Percentiles rank a stretch among this genome's conserved stretches.
These are phyloP conservation scores for Zaprionus vittiger DNA, from an alignment of 1,140 invertebrate genomes.

Conservation along the genomic window DNA sequence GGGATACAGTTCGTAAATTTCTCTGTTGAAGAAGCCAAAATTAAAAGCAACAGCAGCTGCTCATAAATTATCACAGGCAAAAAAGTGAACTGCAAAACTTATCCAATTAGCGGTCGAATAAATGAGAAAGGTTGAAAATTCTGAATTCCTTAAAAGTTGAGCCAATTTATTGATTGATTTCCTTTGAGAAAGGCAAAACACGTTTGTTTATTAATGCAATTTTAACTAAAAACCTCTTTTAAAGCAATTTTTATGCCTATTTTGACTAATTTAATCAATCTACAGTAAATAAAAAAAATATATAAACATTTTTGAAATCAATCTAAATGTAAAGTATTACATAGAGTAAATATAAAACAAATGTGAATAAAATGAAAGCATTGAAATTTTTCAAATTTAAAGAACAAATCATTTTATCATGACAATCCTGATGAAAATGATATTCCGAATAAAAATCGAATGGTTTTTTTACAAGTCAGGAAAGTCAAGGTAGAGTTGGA, in stretches of 20 bases:
- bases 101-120: neutral
- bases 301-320: too few relatives aligned
- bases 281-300: too few relatives aligned
- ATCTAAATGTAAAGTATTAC: neutral
- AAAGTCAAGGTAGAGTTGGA: too few relatives aligned
- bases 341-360: neutral
- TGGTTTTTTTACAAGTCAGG: too few relatives aligned
- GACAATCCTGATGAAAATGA: too few relatives aligned
- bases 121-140: neutral
- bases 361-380: too few relatives aligned
- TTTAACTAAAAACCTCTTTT: neutral
- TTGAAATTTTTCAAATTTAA: too few relatives aligned
- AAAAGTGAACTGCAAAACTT: slow-evolving; percentile 13
- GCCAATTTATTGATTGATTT: neutral
- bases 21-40: neutral
- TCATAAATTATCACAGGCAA: slow-evolving; percentile 9
- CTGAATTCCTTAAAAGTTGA: neutral
- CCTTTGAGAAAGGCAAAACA: neutral
- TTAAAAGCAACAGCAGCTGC: slow-evolving; percentile 10
- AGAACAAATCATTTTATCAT: too few relatives aligned
- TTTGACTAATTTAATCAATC: too few relatives aligned
- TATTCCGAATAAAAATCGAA: too few relatives aligned
- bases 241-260: neutral
- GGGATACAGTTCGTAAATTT: slow-evolving; percentile 4
- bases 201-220: neutral